Percentiles rank a stretch among this genome's conserved stretches.
Evolutionary conservation across 2,797 vertebrate genomes (phyloP).

Genomic region (Microctenopoma lineatum): DNA sequence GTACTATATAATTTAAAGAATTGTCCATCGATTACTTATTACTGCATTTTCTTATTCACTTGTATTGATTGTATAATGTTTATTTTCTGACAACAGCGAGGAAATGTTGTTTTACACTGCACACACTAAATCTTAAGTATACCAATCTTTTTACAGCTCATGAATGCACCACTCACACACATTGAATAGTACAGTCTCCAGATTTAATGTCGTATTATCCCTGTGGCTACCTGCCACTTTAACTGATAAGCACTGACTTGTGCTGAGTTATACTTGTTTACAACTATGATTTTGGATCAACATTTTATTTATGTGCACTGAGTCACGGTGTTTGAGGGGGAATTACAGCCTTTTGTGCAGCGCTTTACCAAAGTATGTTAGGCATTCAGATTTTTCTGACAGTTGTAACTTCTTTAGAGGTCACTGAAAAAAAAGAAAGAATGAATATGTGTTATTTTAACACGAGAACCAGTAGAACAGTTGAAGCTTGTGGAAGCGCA

Average conservation of each 20-base stretch:
- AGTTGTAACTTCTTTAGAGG: conserved; percentile 41
- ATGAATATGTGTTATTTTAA: conserved; percentile 27
- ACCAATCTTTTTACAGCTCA: neutral
- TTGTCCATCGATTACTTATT: no score
- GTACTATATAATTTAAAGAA: no score
- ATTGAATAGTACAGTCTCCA: conserved; percentile 10
- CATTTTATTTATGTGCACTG: conserved; percentile 40
- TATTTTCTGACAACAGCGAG: neutral
- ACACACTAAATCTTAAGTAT: neutral
- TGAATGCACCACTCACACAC: neutral
- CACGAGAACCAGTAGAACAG: conserved; percentile 24
- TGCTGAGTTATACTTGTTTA: conserved; percentile 36
- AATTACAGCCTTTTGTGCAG: conserved; percentile 27
- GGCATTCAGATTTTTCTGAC: conserved; percentile 42
- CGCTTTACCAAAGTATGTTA: conserved; percentile 15
- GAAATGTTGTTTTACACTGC: neutral
- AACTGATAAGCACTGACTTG: conserved; percentile 18
- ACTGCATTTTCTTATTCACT: no score
- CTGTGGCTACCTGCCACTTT: conserved; percentile 15
- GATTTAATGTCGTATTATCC: conserved; percentile 10
- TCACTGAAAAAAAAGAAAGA: conserved; percentile 33
- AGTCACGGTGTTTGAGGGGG: conserved; percentile 53
- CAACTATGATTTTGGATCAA: conserved; percentile 43
- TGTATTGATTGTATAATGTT: neutral
- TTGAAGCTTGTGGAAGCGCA: conserved; percentile 14